A percentile compares a stretch with the other conserved stretches of the same genome.
These are phyloP conservation scores for Drosophila monieri DNA, from an alignment of 2,888 invertebrate genomes.

Conservation along the genomic window DNA sequence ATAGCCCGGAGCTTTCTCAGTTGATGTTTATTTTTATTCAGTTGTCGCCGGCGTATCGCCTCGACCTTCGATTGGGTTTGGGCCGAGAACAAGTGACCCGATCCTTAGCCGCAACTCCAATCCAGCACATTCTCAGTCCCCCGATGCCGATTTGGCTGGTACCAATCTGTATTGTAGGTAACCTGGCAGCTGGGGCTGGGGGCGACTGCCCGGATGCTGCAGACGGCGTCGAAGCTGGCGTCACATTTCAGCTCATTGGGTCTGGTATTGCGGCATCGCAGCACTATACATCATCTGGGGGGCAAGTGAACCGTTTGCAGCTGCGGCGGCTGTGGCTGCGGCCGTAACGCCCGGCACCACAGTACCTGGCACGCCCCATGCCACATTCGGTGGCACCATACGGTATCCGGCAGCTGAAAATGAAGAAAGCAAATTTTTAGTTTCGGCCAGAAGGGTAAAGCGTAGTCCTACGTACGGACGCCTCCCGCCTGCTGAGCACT, in stretches of 20 bases:
- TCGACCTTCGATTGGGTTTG: slow-evolving; percentile 48
- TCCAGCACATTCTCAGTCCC: slow-evolving; percentile 6
- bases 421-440: neutral
- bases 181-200: slow-evolving; percentile 51
- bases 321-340: slow-evolving; percentile 84
- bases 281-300: slow-evolving; percentile 88
- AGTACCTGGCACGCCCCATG: slow-evolving; percentile 85
- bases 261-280: slow-evolving; percentile 93
- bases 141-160: slow-evolving; percentile 26
- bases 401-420: slow-evolving; percentile 85
- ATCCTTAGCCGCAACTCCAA: slow-evolving; percentile 22
- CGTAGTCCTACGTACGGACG: slow-evolving; percentile 76
- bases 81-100: slow-evolving; percentile 12
- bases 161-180: slow-evolving; percentile 41
- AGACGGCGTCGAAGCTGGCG: slow-evolving; percentile 78
- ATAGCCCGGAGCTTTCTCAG: slow-evolving; percentile 66
- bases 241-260: slow-evolving; percentile 88
- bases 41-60: slow-evolving; percentile 60
- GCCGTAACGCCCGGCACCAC: slow-evolving; percentile 85
- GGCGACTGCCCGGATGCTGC: slow-evolving; percentile 67
- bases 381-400: slow-evolving; percentile 86
- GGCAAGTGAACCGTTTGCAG: slow-evolving; percentile 86
- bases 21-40: slow-evolving; percentile 26
- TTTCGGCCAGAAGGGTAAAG: neutral
- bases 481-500: slow-evolving; percentile 90